Evolutionary conservation across 2,888 invertebrate genomes (phyloP).

Genomic region (Melanostoma mellinum): DNA sequence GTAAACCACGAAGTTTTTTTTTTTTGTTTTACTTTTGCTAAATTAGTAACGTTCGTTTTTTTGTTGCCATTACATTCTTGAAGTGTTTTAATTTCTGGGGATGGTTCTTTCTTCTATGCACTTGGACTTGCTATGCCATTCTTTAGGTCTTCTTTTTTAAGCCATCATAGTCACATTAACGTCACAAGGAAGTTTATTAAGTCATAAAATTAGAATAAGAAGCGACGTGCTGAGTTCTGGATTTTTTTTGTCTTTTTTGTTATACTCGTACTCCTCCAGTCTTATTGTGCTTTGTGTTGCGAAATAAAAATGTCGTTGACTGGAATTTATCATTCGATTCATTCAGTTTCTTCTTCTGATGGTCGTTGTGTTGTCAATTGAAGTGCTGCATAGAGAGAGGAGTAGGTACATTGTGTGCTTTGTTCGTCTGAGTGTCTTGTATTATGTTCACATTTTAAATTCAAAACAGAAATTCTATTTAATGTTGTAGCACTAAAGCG

Average conservation of each 20-base stretch:
- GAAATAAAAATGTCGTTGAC: constrained; percentile 64
- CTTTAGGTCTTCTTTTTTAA: constrained; percentile 30
- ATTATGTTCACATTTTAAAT: constrained; percentile 25
- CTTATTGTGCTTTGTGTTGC: constrained; percentile 6
- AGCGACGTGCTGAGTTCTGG: constrained; percentile 52
- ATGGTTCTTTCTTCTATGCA: not conserved
- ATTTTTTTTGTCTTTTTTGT: not conserved
- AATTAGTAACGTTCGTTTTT: not conserved
- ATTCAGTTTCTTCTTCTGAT: not conserved
- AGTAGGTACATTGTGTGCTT: constrained; percentile 8
- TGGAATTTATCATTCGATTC: constrained; percentile 54
- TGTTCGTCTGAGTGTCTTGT: constrained; percentile 15
- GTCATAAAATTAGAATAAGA: constrained; percentile 70
- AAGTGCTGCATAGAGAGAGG: not conserved
- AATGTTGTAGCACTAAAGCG: constrained; percentile 47
- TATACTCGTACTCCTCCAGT: not conserved
- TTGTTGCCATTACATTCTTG: constrained; percentile 53
- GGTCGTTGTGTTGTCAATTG: constrained; percentile 16
- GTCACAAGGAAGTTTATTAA: constrained; percentile 67
- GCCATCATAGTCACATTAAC: constrained; percentile 66
- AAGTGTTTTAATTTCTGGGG: constrained; percentile 37
- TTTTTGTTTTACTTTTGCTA: constrained; percentile 23
- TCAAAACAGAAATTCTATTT: constrained; percentile 65
- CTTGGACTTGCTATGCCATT: not conserved
- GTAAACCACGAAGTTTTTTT: constrained; percentile 29